phyloP scores from a whole-genome alignment of 2,113 vertebrate species.

The Triplophysa dalaica region DNA sequence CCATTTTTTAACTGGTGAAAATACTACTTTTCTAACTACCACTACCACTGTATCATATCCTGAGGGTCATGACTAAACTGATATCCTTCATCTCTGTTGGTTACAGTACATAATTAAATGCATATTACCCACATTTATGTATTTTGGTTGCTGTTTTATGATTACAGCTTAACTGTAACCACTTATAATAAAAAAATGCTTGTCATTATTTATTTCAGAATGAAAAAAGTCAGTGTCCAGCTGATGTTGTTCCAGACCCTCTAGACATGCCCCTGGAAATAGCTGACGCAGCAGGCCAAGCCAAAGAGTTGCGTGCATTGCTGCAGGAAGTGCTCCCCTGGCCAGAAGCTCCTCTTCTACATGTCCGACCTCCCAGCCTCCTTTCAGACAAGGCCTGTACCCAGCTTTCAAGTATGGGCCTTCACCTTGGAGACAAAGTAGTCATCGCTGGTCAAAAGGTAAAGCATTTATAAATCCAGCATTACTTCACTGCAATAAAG shows the following conservation, averaged over 20 bases:
- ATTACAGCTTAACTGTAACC: too few relatives aligned
- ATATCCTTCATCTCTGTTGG: too few relatives aligned
- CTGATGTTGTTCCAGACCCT: conserved; percentile 90
- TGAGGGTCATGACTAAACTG: too few relatives aligned
- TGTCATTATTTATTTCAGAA: conserved; percentile 73
- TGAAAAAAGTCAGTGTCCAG: conserved; percentile 87
- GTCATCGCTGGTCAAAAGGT: conserved; percentile 97
- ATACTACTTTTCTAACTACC: too few relatives aligned
- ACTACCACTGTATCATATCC: too few relatives aligned
- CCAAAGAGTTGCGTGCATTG: conserved; percentile 86
- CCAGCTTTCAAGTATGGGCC: conserved; percentile 79
- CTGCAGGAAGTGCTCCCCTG: conserved; percentile 81
- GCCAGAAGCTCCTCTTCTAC: conserved; percentile 67
- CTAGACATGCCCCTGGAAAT: conserved; percentile 94
- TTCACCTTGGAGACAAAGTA: conserved; percentile 90
- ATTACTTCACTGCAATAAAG: too few relatives aligned
- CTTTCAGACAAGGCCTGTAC: conserved; percentile 74
- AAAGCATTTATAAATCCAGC: conserved; percentile 16
- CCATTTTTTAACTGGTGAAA: too few relatives aligned
- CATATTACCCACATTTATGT: too few relatives aligned
- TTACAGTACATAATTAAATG: too few relatives aligned
- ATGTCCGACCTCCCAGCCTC: conserved; percentile 65
- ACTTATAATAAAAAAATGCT: too few relatives aligned
- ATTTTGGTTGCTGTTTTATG: too few relatives aligned
- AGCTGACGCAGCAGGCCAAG: conserved; percentile 87